Evolutionary conservation across 2,113 vertebrate species (phyloP).

Genomic region (Strix uralensis): DNA sequence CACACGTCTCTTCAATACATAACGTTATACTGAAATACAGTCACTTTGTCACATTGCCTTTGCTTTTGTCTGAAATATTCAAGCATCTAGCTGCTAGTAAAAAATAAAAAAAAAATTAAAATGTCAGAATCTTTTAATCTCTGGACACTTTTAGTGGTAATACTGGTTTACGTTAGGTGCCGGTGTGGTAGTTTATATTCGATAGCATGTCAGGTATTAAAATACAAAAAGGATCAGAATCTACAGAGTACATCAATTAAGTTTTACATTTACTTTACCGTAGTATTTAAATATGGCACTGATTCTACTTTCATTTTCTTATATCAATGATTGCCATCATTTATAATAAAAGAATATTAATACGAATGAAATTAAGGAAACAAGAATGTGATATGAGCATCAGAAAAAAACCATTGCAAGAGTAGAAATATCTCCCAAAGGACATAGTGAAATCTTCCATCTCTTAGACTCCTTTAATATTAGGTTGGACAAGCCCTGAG

Average conservation of each 20-base stretch:
- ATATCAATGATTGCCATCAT: not conserved
- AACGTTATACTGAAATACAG: not conserved
- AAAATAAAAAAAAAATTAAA: not conserved
- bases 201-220: fast-evolving
- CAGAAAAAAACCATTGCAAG: not conserved
- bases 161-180: not conserved
- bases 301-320: not conserved
- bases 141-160: not conserved
- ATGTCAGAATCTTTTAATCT: not conserved
- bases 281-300: not conserved
- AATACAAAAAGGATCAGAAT: not conserved
- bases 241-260: not conserved
- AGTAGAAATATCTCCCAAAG: not conserved
- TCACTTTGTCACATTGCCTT: not conserved
- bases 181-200: not conserved
- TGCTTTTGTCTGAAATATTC: not conserved
- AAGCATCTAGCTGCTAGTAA: not conserved
- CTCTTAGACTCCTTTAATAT: not conserved
- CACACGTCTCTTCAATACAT: not conserved
- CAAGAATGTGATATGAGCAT: not conserved
- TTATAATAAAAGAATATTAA: not conserved
- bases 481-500: not conserved
- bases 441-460: not conserved
- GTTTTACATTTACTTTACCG: not conserved
- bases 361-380: constrained; percentile 33